phyloP scores from a whole-genome alignment of 1,140 invertebrate species.

The Drosophila bifasciata region DNA sequence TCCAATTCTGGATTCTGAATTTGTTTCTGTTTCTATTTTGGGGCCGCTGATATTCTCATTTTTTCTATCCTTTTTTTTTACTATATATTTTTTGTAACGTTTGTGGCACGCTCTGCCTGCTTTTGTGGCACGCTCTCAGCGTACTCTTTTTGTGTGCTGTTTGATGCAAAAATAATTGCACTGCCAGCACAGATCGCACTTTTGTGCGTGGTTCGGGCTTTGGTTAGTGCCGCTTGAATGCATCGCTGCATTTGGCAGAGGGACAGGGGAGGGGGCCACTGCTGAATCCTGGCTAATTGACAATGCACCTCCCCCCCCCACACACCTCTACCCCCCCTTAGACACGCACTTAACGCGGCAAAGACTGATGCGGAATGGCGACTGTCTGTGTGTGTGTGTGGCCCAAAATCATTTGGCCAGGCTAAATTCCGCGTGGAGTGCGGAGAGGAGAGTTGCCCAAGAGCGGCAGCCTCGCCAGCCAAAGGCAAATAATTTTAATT shows the following conservation, averaged over 20 bases:
- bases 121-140: conserved; percentile 24
- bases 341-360: conserved; percentile 60
- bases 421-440: conserved; percentile 66
- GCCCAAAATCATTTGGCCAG: conserved; percentile 54
- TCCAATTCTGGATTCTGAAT: neutral
- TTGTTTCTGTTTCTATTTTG: conserved; percentile 29
- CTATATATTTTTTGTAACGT: neutral
- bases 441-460: no score
- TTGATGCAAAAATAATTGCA: conserved; percentile 68
- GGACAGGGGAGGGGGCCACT: neutral
- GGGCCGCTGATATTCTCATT: conserved; percentile 21
- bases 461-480: conserved; percentile 26
- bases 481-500: conserved; percentile 82
- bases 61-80: conserved; percentile 31
- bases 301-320: conserved; percentile 50
- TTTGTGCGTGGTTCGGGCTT: conserved; percentile 59
- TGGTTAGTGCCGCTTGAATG: conserved; percentile 65
- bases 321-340: no score
- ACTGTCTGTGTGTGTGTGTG: conserved; percentile 7
- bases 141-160: conserved; percentile 23
- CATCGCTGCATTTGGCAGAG: conserved; percentile 61
- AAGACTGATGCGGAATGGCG: conserved; percentile 41
- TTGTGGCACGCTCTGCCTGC: conserved; percentile 24
- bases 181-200: conserved; percentile 42
- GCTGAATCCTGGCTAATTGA: conserved; percentile 63